A percentile compares a stretch with the other conserved stretches of the same genome.
phyloP scores from a whole-genome alignment of 2,888 invertebrate species.

The Xestobium rufovillosum region DNA sequence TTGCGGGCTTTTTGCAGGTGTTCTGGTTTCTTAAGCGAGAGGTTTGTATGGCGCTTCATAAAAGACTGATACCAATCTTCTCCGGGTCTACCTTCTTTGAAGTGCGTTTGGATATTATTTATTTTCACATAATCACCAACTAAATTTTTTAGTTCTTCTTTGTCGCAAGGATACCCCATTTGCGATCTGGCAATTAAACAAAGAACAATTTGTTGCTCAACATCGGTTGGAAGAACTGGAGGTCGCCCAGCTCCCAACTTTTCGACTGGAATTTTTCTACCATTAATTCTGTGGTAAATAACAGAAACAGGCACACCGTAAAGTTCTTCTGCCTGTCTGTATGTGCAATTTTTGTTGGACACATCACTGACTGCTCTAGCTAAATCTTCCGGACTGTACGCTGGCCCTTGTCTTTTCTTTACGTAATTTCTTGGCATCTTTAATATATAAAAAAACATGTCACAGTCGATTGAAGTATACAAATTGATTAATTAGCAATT shows the following conservation, averaged over 20 bases:
- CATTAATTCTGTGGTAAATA: conserved; percentile 7
- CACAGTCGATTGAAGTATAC: too few relatives aligned
- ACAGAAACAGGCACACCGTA: conserved; percentile 3
- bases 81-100: conserved; percentile 25
- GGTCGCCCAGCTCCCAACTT: too few relatives aligned
- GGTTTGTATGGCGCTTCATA: too few relatives aligned
- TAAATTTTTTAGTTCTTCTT: conserved; percentile 20
- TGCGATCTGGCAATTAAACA: conserved; percentile 22
- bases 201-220: conserved; percentile 20
- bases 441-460: too few relatives aligned
- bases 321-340: conserved; percentile 1
- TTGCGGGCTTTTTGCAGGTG: too few relatives aligned
- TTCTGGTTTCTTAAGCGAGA: too few relatives aligned
- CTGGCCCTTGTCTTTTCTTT: conserved; percentile 5
- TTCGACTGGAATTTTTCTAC: too few relatives aligned
- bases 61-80: too few relatives aligned
- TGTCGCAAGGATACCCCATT: conserved; percentile 27
- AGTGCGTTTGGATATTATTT: conserved; percentile 19
- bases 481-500: too few relatives aligned
- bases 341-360: conserved; percentile 5
- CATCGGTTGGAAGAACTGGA: too few relatives aligned
- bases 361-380: conserved; percentile 2
- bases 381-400: conserved; percentile 1
- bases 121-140: conserved; percentile 16
- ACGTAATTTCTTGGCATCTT: conserved; percentile 4